Percentiles rank a stretch among this genome's conserved stretches.
phyloP scores from a whole-genome alignment of 2,113 vertebrate genomes.

The Pseudolaguvia tuberculata region DNA sequence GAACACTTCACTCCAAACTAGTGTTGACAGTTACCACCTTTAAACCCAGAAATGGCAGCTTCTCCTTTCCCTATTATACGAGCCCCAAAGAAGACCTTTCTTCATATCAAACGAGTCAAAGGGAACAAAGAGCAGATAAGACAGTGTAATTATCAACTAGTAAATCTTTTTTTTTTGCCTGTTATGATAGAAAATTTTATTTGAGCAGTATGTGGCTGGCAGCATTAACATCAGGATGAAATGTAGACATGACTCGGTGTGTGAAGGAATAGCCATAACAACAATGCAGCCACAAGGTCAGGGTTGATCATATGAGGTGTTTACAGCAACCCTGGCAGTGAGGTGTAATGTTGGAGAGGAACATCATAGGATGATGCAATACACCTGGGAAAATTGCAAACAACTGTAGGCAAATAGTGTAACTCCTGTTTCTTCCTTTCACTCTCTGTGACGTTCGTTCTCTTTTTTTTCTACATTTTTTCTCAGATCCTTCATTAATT shows the following conservation, averaged over 20 bases:
- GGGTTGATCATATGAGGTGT: background rate
- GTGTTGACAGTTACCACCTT: constrained; percentile 49
- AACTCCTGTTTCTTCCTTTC: constrained; percentile 34
- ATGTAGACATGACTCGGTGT: background rate
- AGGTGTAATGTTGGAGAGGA: constrained; percentile 21
- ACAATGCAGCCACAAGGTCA: constrained; percentile 16
- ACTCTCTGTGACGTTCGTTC: constrained; percentile 17
- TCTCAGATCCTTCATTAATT: constrained; percentile 40
- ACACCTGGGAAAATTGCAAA: constrained; percentile 36
- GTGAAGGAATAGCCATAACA: constrained; percentile 5
- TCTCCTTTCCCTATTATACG: constrained; percentile 35
- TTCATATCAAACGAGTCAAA: constrained; percentile 41
- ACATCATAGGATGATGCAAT: constrained; percentile 40
- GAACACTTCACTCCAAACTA: constrained; percentile 49
- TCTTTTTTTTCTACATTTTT: constrained; percentile 8
- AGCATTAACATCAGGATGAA: background rate
- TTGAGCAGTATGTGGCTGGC: background rate
- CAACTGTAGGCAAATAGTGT: constrained; percentile 26
- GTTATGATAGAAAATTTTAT: constrained; percentile 6
- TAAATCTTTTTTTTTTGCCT: constrained; percentile 28
- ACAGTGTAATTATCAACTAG: constrained; percentile 62
- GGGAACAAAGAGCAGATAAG: constrained; percentile 54
- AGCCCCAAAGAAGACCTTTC: constrained; percentile 50
- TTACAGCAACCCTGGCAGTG: constrained; percentile 8
- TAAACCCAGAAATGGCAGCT: constrained; percentile 37